Evolutionary conservation across 2,797 vertebrate species (phyloP).

Genomic region (Syndactyla subalaris): DNA sequence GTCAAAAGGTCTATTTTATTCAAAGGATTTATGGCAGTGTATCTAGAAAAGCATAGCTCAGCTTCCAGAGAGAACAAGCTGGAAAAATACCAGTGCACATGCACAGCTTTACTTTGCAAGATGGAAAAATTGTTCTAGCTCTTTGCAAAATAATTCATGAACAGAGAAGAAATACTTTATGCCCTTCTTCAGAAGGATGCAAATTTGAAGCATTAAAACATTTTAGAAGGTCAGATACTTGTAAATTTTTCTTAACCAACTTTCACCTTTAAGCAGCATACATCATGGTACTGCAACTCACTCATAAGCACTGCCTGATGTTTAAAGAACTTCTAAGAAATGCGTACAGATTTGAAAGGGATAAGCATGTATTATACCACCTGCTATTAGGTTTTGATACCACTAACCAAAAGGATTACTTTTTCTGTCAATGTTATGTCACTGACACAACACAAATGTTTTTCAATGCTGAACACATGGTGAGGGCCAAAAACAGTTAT

Average conservation of each 20-base stretch:
- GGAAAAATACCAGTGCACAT: not conserved
- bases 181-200: not conserved
- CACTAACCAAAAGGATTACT: not conserved
- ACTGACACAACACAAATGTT: not conserved
- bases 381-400: not conserved
- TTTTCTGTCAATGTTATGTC: not conserved
- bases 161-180: not conserved
- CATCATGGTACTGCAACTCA: not conserved
- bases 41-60: not conserved
- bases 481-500: not conserved
- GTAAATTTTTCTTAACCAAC: not conserved
- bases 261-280: constrained; percentile 2
- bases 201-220: not conserved
- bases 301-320: not conserved
- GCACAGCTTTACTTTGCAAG: not conserved
- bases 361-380: not conserved
- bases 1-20: constrained; percentile 36
- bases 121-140: not conserved
- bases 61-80: not conserved
- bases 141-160: not conserved
- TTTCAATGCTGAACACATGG: not conserved
- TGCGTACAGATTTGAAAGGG: not conserved
- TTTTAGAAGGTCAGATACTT: not conserved
- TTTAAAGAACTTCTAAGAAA: not conserved
- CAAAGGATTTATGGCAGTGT: constrained; percentile 4